Conservation (phyloP, 2,888 invertebrate genomes). For the Gastracanthus pulcherrimus region DNA sequence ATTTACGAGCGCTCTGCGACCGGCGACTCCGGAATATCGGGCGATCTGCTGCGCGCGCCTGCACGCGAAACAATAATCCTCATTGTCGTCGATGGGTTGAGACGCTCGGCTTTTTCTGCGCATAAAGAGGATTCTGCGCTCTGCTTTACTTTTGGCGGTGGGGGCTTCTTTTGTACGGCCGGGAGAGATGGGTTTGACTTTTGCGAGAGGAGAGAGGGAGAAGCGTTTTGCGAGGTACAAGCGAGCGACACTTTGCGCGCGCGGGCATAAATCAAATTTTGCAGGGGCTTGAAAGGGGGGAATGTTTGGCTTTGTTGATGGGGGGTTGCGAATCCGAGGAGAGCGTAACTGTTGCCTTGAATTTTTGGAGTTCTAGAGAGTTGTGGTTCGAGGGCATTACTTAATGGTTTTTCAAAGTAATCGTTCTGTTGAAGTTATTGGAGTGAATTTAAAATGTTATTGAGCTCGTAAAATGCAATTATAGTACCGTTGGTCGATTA, state of each 20-base stretch:
- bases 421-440: not conserved
- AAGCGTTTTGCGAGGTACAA: not conserved
- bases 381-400: not conserved
- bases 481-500: too few species aligned
- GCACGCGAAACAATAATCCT: constrained; percentile 51
- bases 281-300: not conserved
- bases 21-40: not conserved
- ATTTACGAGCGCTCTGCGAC: constrained; percentile 44
- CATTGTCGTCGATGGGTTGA: constrained; percentile 28
- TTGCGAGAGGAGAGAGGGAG: not conserved
- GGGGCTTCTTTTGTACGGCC: not conserved
- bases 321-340: not conserved
- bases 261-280: constrained; percentile 38
- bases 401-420: not conserved
- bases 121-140: not conserved
- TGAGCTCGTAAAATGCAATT: too few species aligned
- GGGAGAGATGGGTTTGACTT: constrained; percentile 28
- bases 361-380: not conserved
- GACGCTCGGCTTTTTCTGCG: not conserved
- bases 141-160: constrained; percentile 21
- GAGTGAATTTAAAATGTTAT: not conserved
- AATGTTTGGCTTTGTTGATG: constrained; percentile 22
- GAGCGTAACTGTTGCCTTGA: not conserved
- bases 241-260: not conserved
- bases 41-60: constrained; percentile 9